Evolutionary conservation across 2,797 vertebrate genomes (phyloP).

Genomic region (Bucorvus abyssinicus): DNA sequence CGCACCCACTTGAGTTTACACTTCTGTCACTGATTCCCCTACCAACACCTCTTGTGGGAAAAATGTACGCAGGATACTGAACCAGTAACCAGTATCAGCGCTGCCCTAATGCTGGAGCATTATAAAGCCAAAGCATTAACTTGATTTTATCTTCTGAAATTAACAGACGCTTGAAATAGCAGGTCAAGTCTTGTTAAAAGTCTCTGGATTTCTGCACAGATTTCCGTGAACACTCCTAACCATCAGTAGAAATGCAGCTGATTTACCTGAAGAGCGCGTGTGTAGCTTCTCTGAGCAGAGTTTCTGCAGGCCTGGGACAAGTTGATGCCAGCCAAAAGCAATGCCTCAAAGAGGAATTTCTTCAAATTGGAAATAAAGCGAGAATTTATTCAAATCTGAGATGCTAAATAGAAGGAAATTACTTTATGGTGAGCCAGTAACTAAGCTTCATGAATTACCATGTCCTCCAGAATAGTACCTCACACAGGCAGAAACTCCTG

Average conservation of each 20-base stretch:
- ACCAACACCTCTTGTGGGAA: not conserved
- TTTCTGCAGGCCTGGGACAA: not conserved
- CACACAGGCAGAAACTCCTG: not conserved
- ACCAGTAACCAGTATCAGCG: not conserved
- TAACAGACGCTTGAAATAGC: not conserved
- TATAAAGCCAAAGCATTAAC: not conserved
- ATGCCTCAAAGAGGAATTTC: not conserved
- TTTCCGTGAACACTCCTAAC: not conserved
- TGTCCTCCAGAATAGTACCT: not conserved
- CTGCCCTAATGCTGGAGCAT: not conserved
- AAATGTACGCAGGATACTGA: not conserved
- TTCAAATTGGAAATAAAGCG: not conserved
- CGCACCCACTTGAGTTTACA: not conserved
- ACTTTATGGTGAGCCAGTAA: not conserved
- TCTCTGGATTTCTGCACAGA: not conserved
- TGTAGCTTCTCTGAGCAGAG: not conserved
- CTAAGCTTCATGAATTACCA: not conserved
- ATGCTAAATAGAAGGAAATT: not conserved
- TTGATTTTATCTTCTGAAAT: not conserved
- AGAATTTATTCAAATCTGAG: not conserved
- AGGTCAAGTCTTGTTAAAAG: not conserved
- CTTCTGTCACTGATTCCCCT: not conserved
- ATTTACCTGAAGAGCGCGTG: not conserved
- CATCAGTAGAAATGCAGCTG: not conserved
- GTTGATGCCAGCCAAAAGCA: not conserved